Conservation (phyloP, 2,888 invertebrate species). For the Microctonus brassicae region DNA sequence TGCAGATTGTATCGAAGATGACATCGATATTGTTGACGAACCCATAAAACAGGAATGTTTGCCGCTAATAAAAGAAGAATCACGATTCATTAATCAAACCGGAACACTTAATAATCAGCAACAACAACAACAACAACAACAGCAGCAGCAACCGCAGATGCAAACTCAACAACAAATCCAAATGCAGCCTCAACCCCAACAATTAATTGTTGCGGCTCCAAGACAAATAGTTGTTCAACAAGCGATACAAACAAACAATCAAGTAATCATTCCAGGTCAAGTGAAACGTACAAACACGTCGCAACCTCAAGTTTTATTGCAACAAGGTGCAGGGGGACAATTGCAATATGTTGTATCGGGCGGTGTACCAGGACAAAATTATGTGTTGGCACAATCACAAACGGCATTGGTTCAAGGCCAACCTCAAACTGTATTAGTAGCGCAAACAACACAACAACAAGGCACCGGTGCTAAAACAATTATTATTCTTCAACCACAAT, state of each 20-base stretch:
- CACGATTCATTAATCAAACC: conserved; percentile 46
- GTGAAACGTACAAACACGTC: conserved; percentile 57
- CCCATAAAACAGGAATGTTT: conserved; percentile 48
- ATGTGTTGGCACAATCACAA: conserved; percentile 78
- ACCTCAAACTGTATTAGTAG: conserved; percentile 76
- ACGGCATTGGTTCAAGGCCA: conserved; percentile 75
- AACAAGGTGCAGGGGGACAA: conserved; percentile 69
- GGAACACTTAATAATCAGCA: conserved; percentile 43
- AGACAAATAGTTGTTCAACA: conserved; percentile 73
- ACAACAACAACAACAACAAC: conserved; percentile 52
- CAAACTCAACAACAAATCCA: conserved; percentile 54
- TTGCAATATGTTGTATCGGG: conserved; percentile 72
- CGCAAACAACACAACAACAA: conserved; percentile 78
- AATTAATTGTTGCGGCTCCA: conserved; percentile 68
- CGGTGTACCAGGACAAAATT: conserved; percentile 74
- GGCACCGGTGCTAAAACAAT: conserved; percentile 78
- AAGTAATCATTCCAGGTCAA: conserved; percentile 60
- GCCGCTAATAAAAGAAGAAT: conserved; percentile 51
- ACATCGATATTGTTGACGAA: conserved; percentile 72
- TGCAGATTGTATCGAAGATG: conserved; percentile 87
- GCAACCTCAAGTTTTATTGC: conserved; percentile 63
- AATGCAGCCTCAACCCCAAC: conserved; percentile 41
- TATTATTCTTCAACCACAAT: conserved; percentile 77
- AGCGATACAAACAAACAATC: conserved; percentile 61
- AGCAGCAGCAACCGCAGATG: conserved; percentile 68